These are phyloP conservation scores for Aramus guarauna DNA, from an alignment of 2,113 vertebrate genomes.

Conservation along the genomic window DNA sequence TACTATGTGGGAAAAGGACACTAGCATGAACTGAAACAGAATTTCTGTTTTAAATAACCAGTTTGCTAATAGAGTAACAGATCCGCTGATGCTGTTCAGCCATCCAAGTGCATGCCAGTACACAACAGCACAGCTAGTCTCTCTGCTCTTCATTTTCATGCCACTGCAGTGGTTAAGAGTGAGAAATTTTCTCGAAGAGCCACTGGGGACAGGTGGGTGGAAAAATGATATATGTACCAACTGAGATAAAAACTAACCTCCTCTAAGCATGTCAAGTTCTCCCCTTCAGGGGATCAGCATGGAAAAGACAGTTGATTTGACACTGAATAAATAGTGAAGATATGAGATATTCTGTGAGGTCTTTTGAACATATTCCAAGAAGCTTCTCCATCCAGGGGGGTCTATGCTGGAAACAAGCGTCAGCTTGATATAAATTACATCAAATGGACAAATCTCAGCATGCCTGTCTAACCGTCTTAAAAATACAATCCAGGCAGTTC, in stretches of 20 bases:
- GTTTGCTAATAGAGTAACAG: neutral
- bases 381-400: slow-evolving; percentile 26
- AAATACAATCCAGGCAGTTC: slow-evolving; percentile 38
- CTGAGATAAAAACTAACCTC: slow-evolving; percentile 3
- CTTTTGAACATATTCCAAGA: slow-evolving; percentile 31
- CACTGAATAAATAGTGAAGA: slow-evolving; percentile 32
- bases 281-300: slow-evolving; percentile 23
- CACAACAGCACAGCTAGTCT: neutral
- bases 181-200: slow-evolving; percentile 14
- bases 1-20: neutral
- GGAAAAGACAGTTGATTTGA: slow-evolving; percentile 16
- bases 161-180: slow-evolving; percentile 11
- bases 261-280: neutral
- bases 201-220: slow-evolving; percentile 15
- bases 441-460: slow-evolving; percentile 66
- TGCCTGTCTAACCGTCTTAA: neutral
- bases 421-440: slow-evolving; percentile 53
- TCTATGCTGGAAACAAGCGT: slow-evolving; percentile 33
- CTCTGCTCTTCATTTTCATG: neutral
- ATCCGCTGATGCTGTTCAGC: neutral
- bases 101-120: neutral
- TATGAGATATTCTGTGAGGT: slow-evolving; percentile 24
- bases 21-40: neutral
- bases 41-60: neutral
- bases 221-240: neutral